Percentiles rank a stretch among this genome's conserved stretches.
phyloP scores from a whole-genome alignment of 2,797 vertebrate genomes.

The Adrianichthys oophorus region DNA sequence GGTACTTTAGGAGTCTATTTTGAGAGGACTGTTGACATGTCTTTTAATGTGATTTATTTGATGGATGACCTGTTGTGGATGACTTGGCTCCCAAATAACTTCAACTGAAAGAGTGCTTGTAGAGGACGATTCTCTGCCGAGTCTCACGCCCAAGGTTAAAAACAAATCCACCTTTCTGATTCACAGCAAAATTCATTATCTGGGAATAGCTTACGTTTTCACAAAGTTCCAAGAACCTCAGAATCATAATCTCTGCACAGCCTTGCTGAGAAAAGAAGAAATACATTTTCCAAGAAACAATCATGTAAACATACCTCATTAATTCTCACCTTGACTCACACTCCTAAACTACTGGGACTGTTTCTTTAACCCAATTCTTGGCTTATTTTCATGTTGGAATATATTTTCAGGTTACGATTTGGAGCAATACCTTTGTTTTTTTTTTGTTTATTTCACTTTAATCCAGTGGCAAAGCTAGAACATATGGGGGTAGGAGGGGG shows the following conservation, averaged over 20 bases:
- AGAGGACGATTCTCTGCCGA: constrained; percentile 14
- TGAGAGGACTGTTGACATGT: constrained; percentile 67
- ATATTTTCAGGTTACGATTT: no score
- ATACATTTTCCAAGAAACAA: background rate
- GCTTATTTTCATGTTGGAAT: no score
- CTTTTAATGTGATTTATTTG: constrained; percentile 76
- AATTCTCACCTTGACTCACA: background rate
- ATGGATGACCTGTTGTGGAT: constrained; percentile 57
- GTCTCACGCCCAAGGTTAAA: constrained; percentile 7
- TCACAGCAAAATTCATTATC: background rate
- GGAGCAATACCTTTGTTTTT: no score
- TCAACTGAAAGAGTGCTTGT: constrained; percentile 46
- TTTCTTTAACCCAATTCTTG: no score
- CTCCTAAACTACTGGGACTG: no score
- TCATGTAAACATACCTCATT: background rate
- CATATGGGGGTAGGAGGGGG: no score
- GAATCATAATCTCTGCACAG: background rate
- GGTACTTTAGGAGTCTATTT: constrained; percentile 74
- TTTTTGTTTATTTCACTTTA: no score
- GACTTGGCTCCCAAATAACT: constrained; percentile 74
- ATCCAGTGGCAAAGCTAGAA: no score
- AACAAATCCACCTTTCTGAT: background rate
- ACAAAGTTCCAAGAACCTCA: background rate
- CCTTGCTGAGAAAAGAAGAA: background rate
- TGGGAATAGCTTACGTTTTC: background rate